Conservation (phyloP, 1,140 invertebrate genomes). For the Scylla paramamosain region DNA sequence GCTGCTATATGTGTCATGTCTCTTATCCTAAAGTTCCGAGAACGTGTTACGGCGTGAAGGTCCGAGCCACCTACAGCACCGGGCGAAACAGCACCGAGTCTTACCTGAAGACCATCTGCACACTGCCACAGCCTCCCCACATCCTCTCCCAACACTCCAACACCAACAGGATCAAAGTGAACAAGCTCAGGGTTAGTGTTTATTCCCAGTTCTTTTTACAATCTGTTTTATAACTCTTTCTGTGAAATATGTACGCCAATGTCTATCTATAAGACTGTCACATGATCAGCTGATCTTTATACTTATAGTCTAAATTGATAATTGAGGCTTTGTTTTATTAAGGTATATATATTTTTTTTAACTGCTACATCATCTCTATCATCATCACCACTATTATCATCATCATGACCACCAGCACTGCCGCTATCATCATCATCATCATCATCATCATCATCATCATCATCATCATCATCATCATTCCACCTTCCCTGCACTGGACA, state of each 20-base stretch:
- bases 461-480: too few relatives aligned
- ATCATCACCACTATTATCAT: too few relatives aligned
- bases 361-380: not conserved
- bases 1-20: not conserved
- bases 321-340: not conserved
- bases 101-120: conserved; percentile 48
- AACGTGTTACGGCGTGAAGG: not conserved
- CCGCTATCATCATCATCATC: too few relatives aligned
- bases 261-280: too few relatives aligned
- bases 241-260: not conserved
- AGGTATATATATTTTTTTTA: not conserved
- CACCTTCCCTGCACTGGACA: too few relatives aligned
- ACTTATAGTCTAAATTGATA: too few relatives aligned
- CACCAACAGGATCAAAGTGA: conserved; percentile 35
- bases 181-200: conserved; percentile 48
- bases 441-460: too few relatives aligned
- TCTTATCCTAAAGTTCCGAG: not conserved
- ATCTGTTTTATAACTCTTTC: too few relatives aligned
- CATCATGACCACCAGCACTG: too few relatives aligned
- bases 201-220: not conserved
- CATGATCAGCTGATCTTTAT: too few relatives aligned
- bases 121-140: not conserved
- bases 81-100: not conserved
- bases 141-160: not conserved
- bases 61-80: not conserved